Evolutionary conservation across 1,140 invertebrate genomes (phyloP).

Genomic region (Mactra quadrangularis): DNA sequence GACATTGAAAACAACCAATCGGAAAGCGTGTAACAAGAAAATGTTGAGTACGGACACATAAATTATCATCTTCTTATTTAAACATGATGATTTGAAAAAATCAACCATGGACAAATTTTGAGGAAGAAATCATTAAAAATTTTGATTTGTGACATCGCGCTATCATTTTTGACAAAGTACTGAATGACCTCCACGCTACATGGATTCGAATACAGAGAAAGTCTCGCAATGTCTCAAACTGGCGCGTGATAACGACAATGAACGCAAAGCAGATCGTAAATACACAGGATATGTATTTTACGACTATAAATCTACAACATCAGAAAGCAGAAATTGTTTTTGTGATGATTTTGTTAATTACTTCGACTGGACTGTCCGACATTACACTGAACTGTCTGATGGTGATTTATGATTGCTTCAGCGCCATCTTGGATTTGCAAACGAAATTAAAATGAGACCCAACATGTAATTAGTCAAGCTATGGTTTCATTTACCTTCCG

Average conservation of each 20-base stretch:
- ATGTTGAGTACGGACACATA: conserved; percentile 25
- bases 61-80: conserved; percentile 24
- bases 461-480: too few relatives aligned
- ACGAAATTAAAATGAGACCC: too few relatives aligned
- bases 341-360: conserved; percentile 10
- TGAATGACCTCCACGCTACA: conserved; percentile 23
- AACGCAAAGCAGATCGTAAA: conserved; percentile 42
- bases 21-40: too few relatives aligned
- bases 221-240: conserved; percentile 48
- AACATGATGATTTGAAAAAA: conserved; percentile 9
- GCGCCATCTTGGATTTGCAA: too few relatives aligned
- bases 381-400: neutral
- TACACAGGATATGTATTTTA: conserved; percentile 44
- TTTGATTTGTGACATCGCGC: conserved; percentile 54
- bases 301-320: conserved; percentile 41
- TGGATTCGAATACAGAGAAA: conserved; percentile 34
- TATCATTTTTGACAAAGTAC: conserved; percentile 52
- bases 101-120: conserved; percentile 22
- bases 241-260: conserved; percentile 49
- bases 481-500: too few relatives aligned
- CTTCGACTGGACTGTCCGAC: conserved; percentile 12
- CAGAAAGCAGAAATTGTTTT: conserved; percentile 12
- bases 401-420: conserved; percentile 14
- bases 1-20: too few relatives aligned
- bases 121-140: conserved; percentile 33